Percentiles rank a stretch among this genome's conserved stretches.
Conservation (phyloP, 2,888 invertebrate species). For the Phortica magna region DNA sequence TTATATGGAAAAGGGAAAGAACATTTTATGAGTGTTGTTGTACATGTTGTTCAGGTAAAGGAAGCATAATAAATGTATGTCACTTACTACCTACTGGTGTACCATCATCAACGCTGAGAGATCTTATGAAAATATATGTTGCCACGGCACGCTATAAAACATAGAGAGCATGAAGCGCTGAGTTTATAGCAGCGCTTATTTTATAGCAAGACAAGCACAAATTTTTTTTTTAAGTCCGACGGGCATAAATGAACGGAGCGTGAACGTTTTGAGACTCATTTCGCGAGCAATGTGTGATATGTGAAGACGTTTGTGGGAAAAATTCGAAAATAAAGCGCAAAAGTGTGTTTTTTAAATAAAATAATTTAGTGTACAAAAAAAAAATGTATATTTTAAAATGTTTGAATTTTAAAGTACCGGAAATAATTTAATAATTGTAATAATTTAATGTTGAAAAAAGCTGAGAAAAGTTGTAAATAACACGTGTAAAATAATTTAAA, state of each 20-base stretch:
- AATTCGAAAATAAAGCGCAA: not conserved
- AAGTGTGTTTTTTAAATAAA: not conserved
- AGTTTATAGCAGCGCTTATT: not conserved
- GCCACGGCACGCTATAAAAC: not conserved
- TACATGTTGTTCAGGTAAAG: too few species aligned
- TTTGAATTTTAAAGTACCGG: not conserved
- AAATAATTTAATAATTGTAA: not conserved
- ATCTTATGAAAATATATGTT: not conserved
- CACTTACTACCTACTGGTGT: too few species aligned
- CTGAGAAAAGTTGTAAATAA: not conserved
- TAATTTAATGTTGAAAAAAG: not conserved
- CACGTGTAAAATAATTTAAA: constrained; percentile 13
- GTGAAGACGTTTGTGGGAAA: constrained; percentile 5
- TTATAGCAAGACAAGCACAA: not conserved
- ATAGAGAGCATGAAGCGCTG: not conserved
- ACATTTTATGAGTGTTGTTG: too few species aligned
- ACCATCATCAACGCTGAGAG: not conserved
- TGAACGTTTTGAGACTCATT: not conserved
- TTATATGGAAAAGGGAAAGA: too few species aligned
- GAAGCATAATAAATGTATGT: too few species aligned
- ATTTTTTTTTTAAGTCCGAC: not conserved
- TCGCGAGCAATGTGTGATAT: constrained; percentile 7
- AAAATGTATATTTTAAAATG: not conserved
- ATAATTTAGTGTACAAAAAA: not conserved
- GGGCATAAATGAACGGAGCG: constrained; percentile 1